A percentile compares a stretch with the other conserved stretches of the same genome.
Conservation (phyloP, 2,888 invertebrate genomes). For the Steromphala cineraria region DNA sequence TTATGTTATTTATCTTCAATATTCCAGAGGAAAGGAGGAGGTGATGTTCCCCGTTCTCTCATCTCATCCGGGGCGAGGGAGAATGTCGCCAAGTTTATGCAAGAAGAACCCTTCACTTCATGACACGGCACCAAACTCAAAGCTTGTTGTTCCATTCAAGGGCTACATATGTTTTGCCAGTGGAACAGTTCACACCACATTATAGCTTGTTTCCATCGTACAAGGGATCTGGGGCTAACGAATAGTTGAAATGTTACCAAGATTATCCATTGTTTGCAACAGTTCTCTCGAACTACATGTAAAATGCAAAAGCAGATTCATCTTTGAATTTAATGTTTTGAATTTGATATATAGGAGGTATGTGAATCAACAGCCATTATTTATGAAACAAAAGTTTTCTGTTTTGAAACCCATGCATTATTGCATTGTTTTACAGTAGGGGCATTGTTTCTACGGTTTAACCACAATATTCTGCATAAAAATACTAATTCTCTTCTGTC, state of each 20-base stretch:
- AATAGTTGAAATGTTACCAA: neutral
- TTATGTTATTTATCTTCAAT: constrained; percentile 6
- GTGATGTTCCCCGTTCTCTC: neutral
- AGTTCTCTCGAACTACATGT: too few species aligned
- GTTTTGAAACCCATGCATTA: too few species aligned
- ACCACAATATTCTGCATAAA: too few species aligned
- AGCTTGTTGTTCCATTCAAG: neutral
- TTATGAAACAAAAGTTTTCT: too few species aligned
- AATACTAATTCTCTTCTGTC: too few species aligned
- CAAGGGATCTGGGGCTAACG: neutral
- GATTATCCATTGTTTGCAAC: too few species aligned
- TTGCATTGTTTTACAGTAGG: too few species aligned
- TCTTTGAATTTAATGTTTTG: too few species aligned
- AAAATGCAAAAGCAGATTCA: too few species aligned
- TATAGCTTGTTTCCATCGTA: neutral
- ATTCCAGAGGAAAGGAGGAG: neutral
- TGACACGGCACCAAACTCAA: neutral
- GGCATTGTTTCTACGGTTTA: too few species aligned
- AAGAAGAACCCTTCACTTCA: neutral
- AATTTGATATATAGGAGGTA: too few species aligned
- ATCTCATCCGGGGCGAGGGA: neutral
- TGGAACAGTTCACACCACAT: neutral
- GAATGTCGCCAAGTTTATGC: neutral
- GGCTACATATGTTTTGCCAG: neutral
- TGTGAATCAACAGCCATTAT: too few species aligned